Base-by-base conservation (phyloP, 1,140 invertebrate genomes). In the Leucophenga varia region DNA sequence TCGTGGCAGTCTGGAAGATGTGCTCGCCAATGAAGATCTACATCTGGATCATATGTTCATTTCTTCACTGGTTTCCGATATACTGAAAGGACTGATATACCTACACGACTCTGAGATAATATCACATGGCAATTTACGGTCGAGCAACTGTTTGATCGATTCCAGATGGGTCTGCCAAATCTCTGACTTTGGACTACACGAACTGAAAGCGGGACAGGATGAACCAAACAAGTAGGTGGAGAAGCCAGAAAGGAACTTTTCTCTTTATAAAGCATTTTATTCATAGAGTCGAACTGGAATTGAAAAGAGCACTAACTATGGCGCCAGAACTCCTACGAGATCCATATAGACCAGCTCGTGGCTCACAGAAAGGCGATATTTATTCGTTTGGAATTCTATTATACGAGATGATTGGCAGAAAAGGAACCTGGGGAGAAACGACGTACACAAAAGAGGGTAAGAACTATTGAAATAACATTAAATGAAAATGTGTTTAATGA, bases 21-120 rank as follows among this genome's bases (percentile, higher is more conserved):
- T 96, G n/a, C 80, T 97, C 21, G 82, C 90, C 53, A 90, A 92
- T 69, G 91, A 93, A 61, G 91, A 94, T 72, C 89, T 96, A 65
- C 91, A 93, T 72, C 80, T 95, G 55, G 94, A 97, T 78, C 95
- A 93, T 87, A 91, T 92, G 51, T 96, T 96, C 75, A 86, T 93
- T 54, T 81, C 95, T 35, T 95, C 93, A 4, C 78, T 97, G 31
- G 82, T 97, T 9, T 93, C 91, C 8, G 94, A 97, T 79, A 82
- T 97, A 45, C 88, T 95, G 3, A 80, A 88, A 78, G 88, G 89
- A 22, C 89, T 92, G 86, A 85, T 85, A 54, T 91, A 91, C 65
- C 75, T 93, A 45, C 90, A 92, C 72, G 82, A 85, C 25, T 88
- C 86, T 14, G 82, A 88, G 25, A 81, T 92, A 50, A 82, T 86